Evolutionary conservation across 1,140 invertebrate species (phyloP).

Genomic region (Macrobrachium nipponense): DNA sequence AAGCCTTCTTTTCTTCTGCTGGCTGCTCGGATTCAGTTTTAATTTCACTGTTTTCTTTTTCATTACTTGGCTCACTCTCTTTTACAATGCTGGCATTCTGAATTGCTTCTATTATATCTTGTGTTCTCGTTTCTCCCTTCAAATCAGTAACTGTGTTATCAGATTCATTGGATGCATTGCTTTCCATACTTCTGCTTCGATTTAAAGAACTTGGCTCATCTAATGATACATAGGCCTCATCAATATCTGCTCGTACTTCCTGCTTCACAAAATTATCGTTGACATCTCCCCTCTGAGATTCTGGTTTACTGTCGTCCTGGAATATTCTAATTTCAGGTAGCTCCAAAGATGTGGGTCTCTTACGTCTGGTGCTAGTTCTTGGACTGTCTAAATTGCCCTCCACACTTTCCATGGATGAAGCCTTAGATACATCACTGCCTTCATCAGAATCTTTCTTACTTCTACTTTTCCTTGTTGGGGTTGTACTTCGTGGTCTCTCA

Average conservation of each 20-base stretch:
- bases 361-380: conserved; percentile 21
- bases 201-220: conserved; percentile 30
- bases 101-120: not conserved
- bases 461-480: conserved; percentile 31
- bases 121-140: conserved; percentile 1
- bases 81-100: not conserved
- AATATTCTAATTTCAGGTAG: conserved; percentile 49
- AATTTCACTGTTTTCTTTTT: not conserved
- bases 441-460: conserved; percentile 31
- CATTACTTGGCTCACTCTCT: too few species aligned
- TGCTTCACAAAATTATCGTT: conserved; percentile 34
- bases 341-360: conserved; percentile 38
- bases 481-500: conserved; percentile 30
- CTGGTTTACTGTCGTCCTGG: not conserved
- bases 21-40: not conserved
- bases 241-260: conserved; percentile 22
- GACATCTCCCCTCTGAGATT: conserved; percentile 3
- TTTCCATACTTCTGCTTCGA: conserved; percentile 4
- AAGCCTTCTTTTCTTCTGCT: not conserved
- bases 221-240: conserved; percentile 46
- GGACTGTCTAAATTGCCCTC: conserved; percentile 53
- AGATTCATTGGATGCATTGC: conserved; percentile 8
- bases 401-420: conserved; percentile 51
- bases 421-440: conserved; percentile 48
- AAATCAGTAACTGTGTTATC: not conserved